Conservation (phyloP, 2,888 invertebrate genomes). For the Cryptosula pallasiana region DNA sequence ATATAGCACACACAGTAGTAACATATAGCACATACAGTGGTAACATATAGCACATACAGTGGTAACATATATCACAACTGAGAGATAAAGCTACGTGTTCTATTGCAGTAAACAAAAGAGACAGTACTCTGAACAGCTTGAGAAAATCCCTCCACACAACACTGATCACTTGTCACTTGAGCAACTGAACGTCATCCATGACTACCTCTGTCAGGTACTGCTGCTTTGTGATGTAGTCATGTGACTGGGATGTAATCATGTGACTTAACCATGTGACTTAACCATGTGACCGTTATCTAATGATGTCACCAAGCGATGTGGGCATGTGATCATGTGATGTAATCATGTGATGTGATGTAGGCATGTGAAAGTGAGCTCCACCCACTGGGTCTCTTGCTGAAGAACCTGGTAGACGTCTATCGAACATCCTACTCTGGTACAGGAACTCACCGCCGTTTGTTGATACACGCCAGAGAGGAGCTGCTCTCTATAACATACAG, state of each 20-base stretch:
- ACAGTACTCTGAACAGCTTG: slow-evolving; percentile 59
- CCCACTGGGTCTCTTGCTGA: slow-evolving; percentile 67
- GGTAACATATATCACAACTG: too few species aligned
- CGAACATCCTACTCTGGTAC: slow-evolving; percentile 75
- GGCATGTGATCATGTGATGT: too few species aligned
- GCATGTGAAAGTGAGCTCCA: slow-evolving; percentile 65
- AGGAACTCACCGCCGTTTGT: slow-evolving; percentile 69
- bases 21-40: too few species aligned
- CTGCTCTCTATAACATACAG: slow-evolving; percentile 61
- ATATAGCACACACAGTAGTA: too few species aligned
- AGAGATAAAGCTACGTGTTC: too few species aligned
- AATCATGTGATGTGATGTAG: not conserved
- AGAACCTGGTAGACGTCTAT: slow-evolving; percentile 71
- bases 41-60: too few species aligned
- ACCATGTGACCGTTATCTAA: too few species aligned
- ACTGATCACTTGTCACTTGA: slow-evolving; percentile 59
- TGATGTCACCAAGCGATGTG: too few species aligned
- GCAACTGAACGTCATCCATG: slow-evolving; percentile 62
- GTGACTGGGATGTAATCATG: too few species aligned
- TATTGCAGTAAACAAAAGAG: slow-evolving; percentile 5
- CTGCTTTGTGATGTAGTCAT: too few species aligned
- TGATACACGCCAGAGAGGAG: slow-evolving; percentile 78
- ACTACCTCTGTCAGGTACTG: slow-evolving; percentile 64
- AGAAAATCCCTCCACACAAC: slow-evolving; percentile 66
- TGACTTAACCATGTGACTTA: too few species aligned